Conservation (phyloP, 1,140 invertebrate species). For the Leptestheria dahalacensis region DNA sequence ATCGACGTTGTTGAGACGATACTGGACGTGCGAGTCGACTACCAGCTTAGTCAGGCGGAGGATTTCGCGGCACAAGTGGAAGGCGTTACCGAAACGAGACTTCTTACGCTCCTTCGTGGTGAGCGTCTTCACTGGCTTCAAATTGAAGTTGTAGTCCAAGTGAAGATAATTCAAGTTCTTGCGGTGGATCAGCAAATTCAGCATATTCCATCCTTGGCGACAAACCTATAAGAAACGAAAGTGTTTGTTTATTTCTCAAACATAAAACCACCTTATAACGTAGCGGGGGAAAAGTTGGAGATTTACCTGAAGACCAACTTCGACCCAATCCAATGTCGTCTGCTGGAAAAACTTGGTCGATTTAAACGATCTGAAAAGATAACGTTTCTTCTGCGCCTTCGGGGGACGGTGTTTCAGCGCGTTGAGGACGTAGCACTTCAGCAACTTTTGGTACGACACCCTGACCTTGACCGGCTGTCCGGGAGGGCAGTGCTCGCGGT, state of each 20-base stretch:
- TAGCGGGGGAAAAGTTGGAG: too few relatives aligned
- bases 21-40: slow-evolving; percentile 98
- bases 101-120: slow-evolving; percentile 99
- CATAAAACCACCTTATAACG: slow-evolving; percentile 68
- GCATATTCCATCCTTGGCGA: slow-evolving; percentile 98
- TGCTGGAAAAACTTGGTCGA: slow-evolving; percentile 99
- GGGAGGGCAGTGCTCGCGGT: slow-evolving; percentile 92
- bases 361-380: slow-evolving; percentile 97
- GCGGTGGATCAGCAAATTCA: slow-evolving; percentile 95
- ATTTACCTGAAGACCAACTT: slow-evolving; percentile 63
- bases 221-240: slow-evolving; percentile 57
- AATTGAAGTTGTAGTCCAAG: slow-evolving; percentile 99
- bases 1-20: slow-evolving; percentile 96
- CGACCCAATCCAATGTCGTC: slow-evolving; percentile 98
- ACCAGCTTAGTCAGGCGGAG: slow-evolving; percentile 92
- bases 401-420: slow-evolving; percentile 91
- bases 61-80: slow-evolving; percentile 98
- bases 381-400: slow-evolving; percentile 97
- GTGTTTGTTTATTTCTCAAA: slow-evolving; percentile 82
- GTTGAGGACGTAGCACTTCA: slow-evolving; percentile 97
- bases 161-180: slow-evolving; percentile 99
- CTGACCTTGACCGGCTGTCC: slow-evolving; percentile 98
- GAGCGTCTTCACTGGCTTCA: slow-evolving; percentile 97
- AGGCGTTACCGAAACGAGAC: slow-evolving; percentile 98
- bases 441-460: slow-evolving; percentile 95